Evolutionary conservation across 2,888 invertebrate species (phyloP), one percentile per base, ranked within the genome.

Genomic region (Theodoxus fluviatilis): DNA sequence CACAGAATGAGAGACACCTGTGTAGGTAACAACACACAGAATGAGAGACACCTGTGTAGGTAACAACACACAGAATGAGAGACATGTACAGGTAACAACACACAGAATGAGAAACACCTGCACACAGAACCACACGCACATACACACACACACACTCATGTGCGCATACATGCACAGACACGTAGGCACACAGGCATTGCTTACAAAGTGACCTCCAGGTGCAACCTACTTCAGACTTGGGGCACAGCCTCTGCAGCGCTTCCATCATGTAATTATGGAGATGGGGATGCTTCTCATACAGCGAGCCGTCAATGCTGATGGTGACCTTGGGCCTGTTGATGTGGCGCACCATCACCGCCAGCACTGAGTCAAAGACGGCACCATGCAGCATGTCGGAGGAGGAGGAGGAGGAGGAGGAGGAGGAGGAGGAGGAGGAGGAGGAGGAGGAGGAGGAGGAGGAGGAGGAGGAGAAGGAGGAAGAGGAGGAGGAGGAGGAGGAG

Each of bases 281-380:
- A 47, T 74, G 90, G 12, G 94, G 94, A 87, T 94, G 94, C 75
- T 91, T 90, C 86, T 93, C 92, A 80, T 88, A 94, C 75, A 94
- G 90, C 1, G 93, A 72, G 1, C 74, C 74, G 35, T 74, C 74
- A n/a, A 74, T 72, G 9, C 68, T 72, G 28, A 74, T 71, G 1
- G 71, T 72, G 15, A 74, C 74, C 77, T 91, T 89, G 61, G 86
- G 83, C 67, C 86, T 79, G 86, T 91, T 87, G 89, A 93, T 92
- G 77, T 92, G 91, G 77, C 90, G 89, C 73, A 94, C 84, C 67
- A 94, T 83, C 38, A 90, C 89, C 43, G 93, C 90, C 70, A 93
- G 87, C 78, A 92, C 92, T 92, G 85, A n/a, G n/a, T n/a, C n/a
- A n/a, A 49, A 47, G 67, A 59, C 7, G 47, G 7, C 22, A 22